phyloP scores from a whole-genome alignment of 2,888 invertebrate species.

The Camptogramma bilineatum region DNA sequence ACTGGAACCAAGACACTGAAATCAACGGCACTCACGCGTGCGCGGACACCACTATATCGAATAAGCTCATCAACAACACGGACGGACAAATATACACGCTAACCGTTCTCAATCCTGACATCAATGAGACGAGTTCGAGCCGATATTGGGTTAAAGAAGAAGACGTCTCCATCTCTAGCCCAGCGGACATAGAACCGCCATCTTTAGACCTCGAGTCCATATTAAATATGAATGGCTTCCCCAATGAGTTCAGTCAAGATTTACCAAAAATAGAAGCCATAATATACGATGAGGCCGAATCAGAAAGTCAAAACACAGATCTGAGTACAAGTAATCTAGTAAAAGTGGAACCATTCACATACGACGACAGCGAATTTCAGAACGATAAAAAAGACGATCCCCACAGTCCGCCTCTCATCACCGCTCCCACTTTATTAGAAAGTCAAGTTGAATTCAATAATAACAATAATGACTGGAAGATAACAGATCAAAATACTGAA shows the following conservation, averaged over 20 bases:
- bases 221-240: conserved; percentile 88
- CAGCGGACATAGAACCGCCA: conserved; percentile 85
- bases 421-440: conserved; percentile 83
- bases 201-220: conserved; percentile 92
- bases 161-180: conserved; percentile 86
- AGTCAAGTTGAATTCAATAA: conserved; percentile 86
- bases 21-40: conserved; percentile 81
- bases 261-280: conserved; percentile 90
- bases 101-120: conserved; percentile 93
- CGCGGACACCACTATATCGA: conserved; percentile 79
- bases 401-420: conserved; percentile 71
- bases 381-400: conserved; percentile 78
- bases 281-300: conserved; percentile 91
- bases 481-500: conserved; percentile 89
- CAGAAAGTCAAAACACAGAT: conserved; percentile 90
- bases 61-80: conserved; percentile 86
- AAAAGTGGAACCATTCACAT: conserved; percentile 76
- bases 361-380: conserved; percentile 74
- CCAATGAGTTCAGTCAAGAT: conserved; percentile 85
- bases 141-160: conserved; percentile 89
- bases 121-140: conserved; percentile 87
- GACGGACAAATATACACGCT: conserved; percentile 94
- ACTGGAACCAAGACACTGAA: conserved; percentile 90
- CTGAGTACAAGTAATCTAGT: conserved; percentile 87
- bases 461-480: conserved; percentile 93